These are phyloP conservation scores for Crocallis elinguaria DNA, from an alignment of 2,888 invertebrate genomes.

Conservation along the genomic window DNA sequence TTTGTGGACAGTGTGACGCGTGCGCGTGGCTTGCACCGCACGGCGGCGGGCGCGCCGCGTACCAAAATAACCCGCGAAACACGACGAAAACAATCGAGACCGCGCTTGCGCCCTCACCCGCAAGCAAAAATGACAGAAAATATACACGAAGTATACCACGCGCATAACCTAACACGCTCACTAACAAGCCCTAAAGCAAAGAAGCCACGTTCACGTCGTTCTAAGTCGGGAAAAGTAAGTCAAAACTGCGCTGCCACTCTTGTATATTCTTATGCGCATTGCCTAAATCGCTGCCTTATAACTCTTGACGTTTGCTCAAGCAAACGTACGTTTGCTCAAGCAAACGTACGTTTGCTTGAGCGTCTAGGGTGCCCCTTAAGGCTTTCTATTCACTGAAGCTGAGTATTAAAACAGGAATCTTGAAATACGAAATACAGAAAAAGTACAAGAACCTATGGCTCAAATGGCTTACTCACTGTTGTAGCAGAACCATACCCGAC, in stretches of 20 bases:
- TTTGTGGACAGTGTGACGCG: conserved; percentile 68
- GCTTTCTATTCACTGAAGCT: too few species aligned
- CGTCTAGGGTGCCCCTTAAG: too few species aligned
- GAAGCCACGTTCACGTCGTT: neutral
- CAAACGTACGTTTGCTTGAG: too few species aligned
- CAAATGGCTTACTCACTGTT: too few species aligned
- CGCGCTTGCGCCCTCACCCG: conserved; percentile 71
- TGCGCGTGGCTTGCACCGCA: conserved; percentile 73
- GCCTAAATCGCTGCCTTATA: too few species aligned
- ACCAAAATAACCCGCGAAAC: conserved; percentile 81
- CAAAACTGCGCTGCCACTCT: neutral
- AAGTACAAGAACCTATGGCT: too few species aligned
- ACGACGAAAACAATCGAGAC: conserved; percentile 83
- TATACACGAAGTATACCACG: conserved; percentile 55
- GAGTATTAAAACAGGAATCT: too few species aligned
- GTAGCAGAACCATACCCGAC: too few species aligned
- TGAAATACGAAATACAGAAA: too few species aligned
- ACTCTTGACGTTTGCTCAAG: too few species aligned
- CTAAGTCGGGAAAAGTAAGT: neutral
- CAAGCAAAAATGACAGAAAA: conserved; percentile 77
- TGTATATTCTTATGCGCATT: too few species aligned
- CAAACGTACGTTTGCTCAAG: too few species aligned
- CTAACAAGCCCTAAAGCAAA: neutral
- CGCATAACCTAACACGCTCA: conserved; percentile 17
- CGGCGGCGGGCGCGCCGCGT: conserved; percentile 68